Percentiles rank a stretch among this genome's conserved stretches.
phyloP scores from a whole-genome alignment of 2,797 vertebrate species.

The Rhyacichthys aspro region DNA sequence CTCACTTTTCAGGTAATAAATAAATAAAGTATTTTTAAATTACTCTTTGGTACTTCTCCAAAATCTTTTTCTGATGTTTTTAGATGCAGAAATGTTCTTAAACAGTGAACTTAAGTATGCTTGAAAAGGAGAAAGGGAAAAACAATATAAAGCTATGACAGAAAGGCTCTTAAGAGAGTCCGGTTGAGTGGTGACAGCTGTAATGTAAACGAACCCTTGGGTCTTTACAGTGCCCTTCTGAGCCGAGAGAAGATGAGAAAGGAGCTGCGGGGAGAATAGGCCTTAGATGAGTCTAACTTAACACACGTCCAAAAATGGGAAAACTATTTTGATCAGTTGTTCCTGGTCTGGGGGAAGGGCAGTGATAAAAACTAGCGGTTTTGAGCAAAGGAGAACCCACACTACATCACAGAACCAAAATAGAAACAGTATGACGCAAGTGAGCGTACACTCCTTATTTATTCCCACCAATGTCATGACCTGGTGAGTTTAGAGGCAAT shows the following conservation, averaged over 20 bases:
- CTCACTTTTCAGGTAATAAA: no score
- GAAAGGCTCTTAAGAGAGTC: conserved; percentile 40
- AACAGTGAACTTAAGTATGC: conserved; percentile 23
- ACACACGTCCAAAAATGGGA: conserved; percentile 85
- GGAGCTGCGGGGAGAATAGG: conserved; percentile 26
- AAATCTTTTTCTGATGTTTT: no score
- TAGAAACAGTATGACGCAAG: conserved; percentile 34
- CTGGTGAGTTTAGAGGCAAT: neutral
- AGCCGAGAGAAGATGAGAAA: conserved; percentile 37
- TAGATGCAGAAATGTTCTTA: no score
- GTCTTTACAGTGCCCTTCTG: conserved; percentile 50
- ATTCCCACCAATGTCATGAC: conserved; percentile 22
- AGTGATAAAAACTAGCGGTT: conserved; percentile 31
- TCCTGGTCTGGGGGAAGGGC: conserved; percentile 36
- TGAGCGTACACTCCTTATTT: conserved; percentile 17
- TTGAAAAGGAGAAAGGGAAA: conserved; percentile 29
- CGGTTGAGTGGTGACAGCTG: conserved; percentile 52
- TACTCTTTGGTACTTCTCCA: no score
- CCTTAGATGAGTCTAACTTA: conserved; percentile 74
- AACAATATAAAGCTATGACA: conserved; percentile 41
- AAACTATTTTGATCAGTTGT: conserved; percentile 82
- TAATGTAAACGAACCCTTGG: conserved; percentile 53
- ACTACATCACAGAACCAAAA: conserved; percentile 24
- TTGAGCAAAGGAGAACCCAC: conserved; percentile 44
- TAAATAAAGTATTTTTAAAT: no score